A percentile compares a stretch with the other conserved stretches of the same genome.
phyloP scores from a whole-genome alignment of 2,113 vertebrate genomes.

The Carettochelys insculpta region DNA sequence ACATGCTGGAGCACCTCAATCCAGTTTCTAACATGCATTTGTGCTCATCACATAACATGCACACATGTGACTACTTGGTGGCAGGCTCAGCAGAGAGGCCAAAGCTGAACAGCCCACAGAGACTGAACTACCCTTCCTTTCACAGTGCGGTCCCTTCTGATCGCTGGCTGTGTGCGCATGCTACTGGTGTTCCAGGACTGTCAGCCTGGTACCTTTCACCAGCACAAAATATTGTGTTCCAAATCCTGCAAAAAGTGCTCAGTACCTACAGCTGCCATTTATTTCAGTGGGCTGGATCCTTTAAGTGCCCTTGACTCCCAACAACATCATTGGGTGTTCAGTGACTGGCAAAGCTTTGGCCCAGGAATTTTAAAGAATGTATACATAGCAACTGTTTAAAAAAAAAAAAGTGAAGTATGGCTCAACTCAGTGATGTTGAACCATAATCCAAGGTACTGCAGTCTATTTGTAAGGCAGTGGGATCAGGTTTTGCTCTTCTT shows the following conservation, averaged over 20 bases:
- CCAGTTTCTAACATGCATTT: not conserved
- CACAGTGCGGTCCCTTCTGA: no score
- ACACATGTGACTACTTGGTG: not conserved
- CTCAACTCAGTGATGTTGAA: not conserved
- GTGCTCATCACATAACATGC: not conserved
- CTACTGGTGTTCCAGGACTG: not conserved
- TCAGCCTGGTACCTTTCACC: not conserved
- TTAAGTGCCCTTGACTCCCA: not conserved
- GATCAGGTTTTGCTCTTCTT: not conserved
- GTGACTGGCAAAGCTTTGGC: not conserved
- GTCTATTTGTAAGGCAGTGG: not conserved
- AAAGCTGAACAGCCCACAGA: not conserved
- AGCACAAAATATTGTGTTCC: not conserved
- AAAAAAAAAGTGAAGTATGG: not conserved
- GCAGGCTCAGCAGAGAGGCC: not conserved
- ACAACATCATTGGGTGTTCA: not conserved
- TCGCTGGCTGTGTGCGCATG: no score
- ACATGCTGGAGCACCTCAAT: not conserved
- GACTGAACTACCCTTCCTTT: not conserved
- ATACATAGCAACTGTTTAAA: not conserved
- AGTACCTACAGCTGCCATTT: not conserved
- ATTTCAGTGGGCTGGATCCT: not conserved
- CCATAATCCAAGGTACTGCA: not conserved
- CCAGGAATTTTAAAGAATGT: not conserved
- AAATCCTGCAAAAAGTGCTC: not conserved